These are phyloP conservation scores for Meleagris gallopavo DNA, from an alignment of 2,113 vertebrate genomes.

Conservation along the genomic window DNA sequence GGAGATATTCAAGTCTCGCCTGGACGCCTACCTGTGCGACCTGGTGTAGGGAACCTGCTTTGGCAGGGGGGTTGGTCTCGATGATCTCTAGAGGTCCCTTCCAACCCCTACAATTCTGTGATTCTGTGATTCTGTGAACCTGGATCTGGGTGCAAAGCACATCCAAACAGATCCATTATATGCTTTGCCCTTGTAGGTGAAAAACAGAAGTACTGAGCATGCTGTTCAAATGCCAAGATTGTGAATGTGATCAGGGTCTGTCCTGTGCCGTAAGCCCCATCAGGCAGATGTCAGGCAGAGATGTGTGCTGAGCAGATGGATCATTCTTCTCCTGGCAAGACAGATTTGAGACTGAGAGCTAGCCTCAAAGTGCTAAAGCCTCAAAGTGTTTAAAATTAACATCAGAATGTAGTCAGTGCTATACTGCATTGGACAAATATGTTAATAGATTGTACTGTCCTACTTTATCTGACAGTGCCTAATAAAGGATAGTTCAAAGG, in stretches of 20 bases:
- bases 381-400: constrained; percentile 19
- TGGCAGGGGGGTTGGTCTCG: too few relatives aligned
- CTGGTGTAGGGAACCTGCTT: too few relatives aligned
- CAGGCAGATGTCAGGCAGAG: neutral
- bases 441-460: neutral
- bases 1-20: too few relatives aligned
- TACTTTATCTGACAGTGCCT: neutral
- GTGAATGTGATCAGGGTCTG: neutral
- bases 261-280: neutral
- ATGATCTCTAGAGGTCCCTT: too few relatives aligned
- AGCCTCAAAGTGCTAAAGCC: neutral
- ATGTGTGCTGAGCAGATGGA: neutral
- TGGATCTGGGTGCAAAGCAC: neutral
- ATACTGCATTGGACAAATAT: neutral
- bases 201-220: neutral
- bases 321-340: neutral
- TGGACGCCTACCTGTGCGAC: too few relatives aligned
- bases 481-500: neutral
- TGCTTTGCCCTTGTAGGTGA: neutral
- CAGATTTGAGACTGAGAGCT: neutral
- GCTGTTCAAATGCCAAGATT: neutral
- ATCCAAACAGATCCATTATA: neutral
- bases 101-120: too few relatives aligned
- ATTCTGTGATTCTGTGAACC: too few relatives aligned
- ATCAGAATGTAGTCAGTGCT: neutral